Percentiles rank a stretch among this genome's conserved stretches.
phyloP scores from a whole-genome alignment of 2,888 invertebrate genomes.

The Cacoxenus indagator region DNA sequence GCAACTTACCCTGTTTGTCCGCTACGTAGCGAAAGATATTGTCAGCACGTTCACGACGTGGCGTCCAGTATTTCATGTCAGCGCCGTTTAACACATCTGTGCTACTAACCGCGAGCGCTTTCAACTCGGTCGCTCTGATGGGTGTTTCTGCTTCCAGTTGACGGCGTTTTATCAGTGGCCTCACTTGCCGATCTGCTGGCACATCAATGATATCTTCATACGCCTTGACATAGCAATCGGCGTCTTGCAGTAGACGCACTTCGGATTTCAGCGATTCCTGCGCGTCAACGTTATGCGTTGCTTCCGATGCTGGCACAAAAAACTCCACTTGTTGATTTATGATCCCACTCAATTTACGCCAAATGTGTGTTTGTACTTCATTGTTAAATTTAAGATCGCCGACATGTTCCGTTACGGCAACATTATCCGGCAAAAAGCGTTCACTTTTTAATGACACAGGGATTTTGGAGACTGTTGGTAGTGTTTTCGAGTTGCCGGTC shows the following conservation, averaged over 20 bases:
- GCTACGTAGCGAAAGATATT: slow-evolving; percentile 52
- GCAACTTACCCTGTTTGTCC: slow-evolving; percentile 33
- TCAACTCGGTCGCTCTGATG: slow-evolving; percentile 9
- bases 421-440: slow-evolving; percentile 46
- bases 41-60: slow-evolving; percentile 39
- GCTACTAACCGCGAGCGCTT: slow-evolving; percentile 43
- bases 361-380: slow-evolving; percentile 54
- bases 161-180: slow-evolving; percentile 51
- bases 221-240: slow-evolving; percentile 50
- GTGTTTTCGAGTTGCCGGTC: background rate
- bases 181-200: slow-evolving; percentile 42
- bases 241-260: slow-evolving; percentile 49
- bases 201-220: slow-evolving; percentile 53
- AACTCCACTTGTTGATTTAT: slow-evolving; percentile 54
- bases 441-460: slow-evolving; percentile 41
- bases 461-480: background rate
- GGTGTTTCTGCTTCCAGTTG: slow-evolving; percentile 29
- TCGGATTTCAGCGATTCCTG: background rate
- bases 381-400: slow-evolving; percentile 53
- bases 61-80: slow-evolving; percentile 51
- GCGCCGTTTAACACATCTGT: slow-evolving; percentile 42
- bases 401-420: slow-evolving; percentile 9
- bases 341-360: slow-evolving; percentile 48
- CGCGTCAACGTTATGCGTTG: background rate
- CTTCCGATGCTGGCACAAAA: slow-evolving; percentile 4